Evolutionary conservation across 2,888 invertebrate species (phyloP).

Genomic region (Hirtodrosophila duncani): DNA sequence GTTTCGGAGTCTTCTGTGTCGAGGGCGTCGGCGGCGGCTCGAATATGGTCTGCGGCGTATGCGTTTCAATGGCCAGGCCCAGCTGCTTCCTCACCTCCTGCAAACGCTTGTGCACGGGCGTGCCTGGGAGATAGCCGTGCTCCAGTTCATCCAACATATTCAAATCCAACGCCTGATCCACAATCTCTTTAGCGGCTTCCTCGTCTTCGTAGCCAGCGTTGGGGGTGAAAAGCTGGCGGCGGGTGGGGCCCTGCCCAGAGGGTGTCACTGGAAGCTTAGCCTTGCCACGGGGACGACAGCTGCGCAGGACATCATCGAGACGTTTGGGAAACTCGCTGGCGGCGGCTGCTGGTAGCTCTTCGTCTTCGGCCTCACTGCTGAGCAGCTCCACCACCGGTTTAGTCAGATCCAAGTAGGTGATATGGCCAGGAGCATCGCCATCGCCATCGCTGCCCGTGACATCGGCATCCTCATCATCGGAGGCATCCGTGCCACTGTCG

Average conservation of each 20-base stretch:
- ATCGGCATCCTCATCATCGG: slow-evolving; percentile 67
- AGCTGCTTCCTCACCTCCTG: slow-evolving; percentile 38
- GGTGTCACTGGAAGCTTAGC: slow-evolving; percentile 63
- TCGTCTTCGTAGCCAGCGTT: slow-evolving; percentile 66
- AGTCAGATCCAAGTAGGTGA: slow-evolving; percentile 75
- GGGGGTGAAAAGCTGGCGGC: slow-evolving; percentile 74
- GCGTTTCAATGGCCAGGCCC: slow-evolving; percentile 16
- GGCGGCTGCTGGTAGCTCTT: neutral
- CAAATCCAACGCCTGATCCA: slow-evolving; percentile 37
- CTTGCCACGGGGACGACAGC: slow-evolving; percentile 59
- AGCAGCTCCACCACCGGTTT: slow-evolving; percentile 67
- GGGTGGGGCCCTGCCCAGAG: slow-evolving; percentile 33
- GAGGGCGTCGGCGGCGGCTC: slow-evolving; percentile 11
- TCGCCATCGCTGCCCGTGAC: slow-evolving; percentile 30
- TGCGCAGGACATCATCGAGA: slow-evolving; percentile 67
- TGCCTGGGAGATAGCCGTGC: slow-evolving; percentile 39
- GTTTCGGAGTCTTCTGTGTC: neutral
- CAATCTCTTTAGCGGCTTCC: slow-evolving; percentile 29
- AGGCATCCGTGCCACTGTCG: slow-evolving; percentile 63
- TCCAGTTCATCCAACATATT: slow-evolving; percentile 36
- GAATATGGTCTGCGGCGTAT: slow-evolving; percentile 17
- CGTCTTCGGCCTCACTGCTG: slow-evolving; percentile 19
- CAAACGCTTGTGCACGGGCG: slow-evolving; percentile 44
- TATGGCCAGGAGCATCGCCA: slow-evolving; percentile 10
- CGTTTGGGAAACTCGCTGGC: slow-evolving; percentile 39